Percentiles rank a stretch among this genome's conserved stretches.
These are phyloP conservation scores for Thaumatotibia leucotreta DNA, from an alignment of 1,140 invertebrate species.

Conservation along the genomic window DNA sequence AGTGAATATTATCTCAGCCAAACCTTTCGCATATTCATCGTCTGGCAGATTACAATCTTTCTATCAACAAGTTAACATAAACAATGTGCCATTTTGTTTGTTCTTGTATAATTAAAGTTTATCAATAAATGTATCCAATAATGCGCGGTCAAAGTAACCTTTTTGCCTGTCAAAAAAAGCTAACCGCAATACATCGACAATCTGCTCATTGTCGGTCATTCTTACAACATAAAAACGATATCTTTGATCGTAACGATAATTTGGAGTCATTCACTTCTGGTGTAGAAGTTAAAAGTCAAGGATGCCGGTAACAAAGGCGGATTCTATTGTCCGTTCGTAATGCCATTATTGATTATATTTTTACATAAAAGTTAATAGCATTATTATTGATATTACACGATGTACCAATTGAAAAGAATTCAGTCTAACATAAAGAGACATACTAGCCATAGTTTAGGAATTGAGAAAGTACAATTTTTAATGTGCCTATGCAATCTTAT, in stretches of 20 bases:
- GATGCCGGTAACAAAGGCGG: background rate
- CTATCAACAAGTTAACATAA: too few species aligned
- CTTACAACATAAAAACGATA: background rate
- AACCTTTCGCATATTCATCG: too few species aligned
- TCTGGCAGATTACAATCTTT: too few species aligned
- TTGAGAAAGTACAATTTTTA: too few species aligned
- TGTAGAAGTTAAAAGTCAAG: conserved; percentile 1
- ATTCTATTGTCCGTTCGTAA: background rate
- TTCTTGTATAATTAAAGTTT: too few species aligned
- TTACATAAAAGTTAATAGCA: background rate
- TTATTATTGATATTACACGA: too few species aligned
- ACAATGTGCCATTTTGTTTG: too few species aligned
- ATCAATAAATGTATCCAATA: background rate
- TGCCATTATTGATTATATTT: background rate
- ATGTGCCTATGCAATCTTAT: too few species aligned
- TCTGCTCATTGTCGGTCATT: background rate
- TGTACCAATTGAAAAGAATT: too few species aligned
- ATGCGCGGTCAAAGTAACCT: background rate
- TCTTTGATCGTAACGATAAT: background rate
- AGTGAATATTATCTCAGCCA: too few species aligned
- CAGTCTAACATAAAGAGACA: too few species aligned
- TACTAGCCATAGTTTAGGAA: too few species aligned
- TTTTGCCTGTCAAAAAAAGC: background rate
- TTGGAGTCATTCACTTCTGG: background rate
- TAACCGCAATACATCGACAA: background rate